Percentiles rank a stretch among this genome's conserved stretches.
These are phyloP conservation scores for Apodemia mormo DNA, from an alignment of 2,888 invertebrate genomes.

Conservation along the genomic window DNA sequence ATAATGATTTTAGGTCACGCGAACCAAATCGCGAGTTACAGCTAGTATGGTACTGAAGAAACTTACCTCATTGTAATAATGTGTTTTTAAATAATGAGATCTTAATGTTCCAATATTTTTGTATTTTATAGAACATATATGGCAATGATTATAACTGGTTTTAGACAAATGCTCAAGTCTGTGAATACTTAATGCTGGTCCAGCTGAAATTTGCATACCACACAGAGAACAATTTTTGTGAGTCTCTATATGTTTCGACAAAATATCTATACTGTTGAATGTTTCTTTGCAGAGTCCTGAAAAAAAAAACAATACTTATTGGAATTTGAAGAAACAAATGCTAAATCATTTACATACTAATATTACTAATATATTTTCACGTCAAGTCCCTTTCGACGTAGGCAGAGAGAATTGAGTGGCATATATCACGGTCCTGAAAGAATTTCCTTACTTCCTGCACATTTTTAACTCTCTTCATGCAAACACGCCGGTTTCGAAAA, in stretches of 20 bases:
- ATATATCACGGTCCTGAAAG: too few relatives aligned
- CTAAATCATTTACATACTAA: too few relatives aligned
- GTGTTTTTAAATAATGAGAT: neutral
- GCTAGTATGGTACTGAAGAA: too few relatives aligned
- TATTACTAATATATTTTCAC: too few relatives aligned
- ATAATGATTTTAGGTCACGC: too few relatives aligned
- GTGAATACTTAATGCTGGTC: neutral
- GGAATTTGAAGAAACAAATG: too few relatives aligned
- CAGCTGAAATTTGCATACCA: conserved; percentile 12
- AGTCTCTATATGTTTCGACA: conserved; percentile 49
- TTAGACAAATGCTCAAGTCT: conserved; percentile 4
- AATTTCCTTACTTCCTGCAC: too few relatives aligned
- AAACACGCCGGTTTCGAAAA: too few relatives aligned
- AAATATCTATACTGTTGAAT: conserved; percentile 37
- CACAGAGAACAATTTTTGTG: conserved; percentile 50
- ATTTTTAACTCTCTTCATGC: too few relatives aligned
- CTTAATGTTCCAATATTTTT: neutral
- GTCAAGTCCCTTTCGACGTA: too few relatives aligned
- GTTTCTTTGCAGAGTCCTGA: conserved; percentile 50
- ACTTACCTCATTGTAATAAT: neutral
- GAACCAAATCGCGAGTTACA: too few relatives aligned
- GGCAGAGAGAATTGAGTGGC: too few relatives aligned
- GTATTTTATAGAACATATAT: neutral
- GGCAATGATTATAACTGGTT: neutral
- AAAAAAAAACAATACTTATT: conserved; percentile 18